A percentile compares a stretch with the other conserved stretches of the same genome.
These are phyloP conservation scores for Lemur catta DNA, from an alignment of 2,797 vertebrate species.

Conservation along the genomic window DNA sequence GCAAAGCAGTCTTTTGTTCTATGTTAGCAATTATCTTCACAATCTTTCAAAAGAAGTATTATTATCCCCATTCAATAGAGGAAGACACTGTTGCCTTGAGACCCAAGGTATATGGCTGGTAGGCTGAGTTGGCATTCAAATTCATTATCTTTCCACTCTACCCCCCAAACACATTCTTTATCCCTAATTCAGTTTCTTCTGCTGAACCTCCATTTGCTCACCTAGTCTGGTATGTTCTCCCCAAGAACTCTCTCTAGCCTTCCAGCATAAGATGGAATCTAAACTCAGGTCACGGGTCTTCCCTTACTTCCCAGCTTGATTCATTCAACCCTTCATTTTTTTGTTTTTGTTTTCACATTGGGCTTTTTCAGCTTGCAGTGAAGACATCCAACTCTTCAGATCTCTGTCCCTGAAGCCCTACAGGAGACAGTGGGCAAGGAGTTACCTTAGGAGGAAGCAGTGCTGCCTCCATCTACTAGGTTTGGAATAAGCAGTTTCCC, in stretches of 20 bases:
- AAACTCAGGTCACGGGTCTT: background rate
- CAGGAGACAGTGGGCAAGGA: conserved; percentile 30
- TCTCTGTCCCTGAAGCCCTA: background rate
- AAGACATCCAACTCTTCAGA: background rate
- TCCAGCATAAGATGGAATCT: background rate
- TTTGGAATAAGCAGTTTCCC: conserved; percentile 50
- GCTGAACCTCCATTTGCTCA: background rate
- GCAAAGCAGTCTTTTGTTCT: background rate
- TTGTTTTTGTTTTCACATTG: too few relatives aligned
- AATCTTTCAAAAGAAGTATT: background rate
- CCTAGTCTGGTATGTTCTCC: background rate
- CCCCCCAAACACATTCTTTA: background rate
- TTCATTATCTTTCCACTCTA: background rate
- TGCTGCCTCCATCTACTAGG: background rate
- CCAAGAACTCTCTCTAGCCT: background rate
- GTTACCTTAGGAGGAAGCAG: background rate
- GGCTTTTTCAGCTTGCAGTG: too few relatives aligned
- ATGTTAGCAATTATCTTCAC: background rate
- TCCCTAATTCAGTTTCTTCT: background rate
- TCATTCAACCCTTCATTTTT: background rate
- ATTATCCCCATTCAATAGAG: background rate
- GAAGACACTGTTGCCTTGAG: background rate
- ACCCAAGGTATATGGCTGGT: background rate
- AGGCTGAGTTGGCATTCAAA: background rate
- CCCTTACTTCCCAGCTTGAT: rapidly evolving